Conservation (phyloP, 2,797 vertebrate species). For the Rhadinocentrus ornatus region DNA sequence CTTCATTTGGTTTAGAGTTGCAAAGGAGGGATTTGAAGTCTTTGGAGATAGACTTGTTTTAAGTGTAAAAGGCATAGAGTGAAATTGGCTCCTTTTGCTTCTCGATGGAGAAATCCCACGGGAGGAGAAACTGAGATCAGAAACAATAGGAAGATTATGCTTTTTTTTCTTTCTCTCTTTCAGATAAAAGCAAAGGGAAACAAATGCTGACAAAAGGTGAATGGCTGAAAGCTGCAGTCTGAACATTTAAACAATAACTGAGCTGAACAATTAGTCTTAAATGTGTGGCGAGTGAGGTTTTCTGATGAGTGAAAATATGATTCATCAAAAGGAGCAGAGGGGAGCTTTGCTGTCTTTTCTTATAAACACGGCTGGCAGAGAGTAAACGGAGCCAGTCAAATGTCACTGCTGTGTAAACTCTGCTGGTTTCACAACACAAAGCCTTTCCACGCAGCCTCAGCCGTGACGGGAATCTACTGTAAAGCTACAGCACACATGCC, state of each 20-base stretch:
- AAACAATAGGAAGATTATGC: conserved; percentile 74
- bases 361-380: conserved; percentile 44
- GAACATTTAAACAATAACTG: conserved; percentile 28
- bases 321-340: conserved; percentile 51
- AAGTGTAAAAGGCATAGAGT: conserved; percentile 69
- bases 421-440: conserved; percentile 41
- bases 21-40: conserved; percentile 72
- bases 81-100: conserved; percentile 64
- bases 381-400: conserved; percentile 64
- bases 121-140: conserved; percentile 60
- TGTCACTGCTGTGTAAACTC: conserved; percentile 55
- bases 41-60: conserved; percentile 73
- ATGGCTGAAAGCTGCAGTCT: conserved; percentile 46
- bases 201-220: conserved; percentile 66
- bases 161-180: conserved; percentile 20
- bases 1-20: conserved; percentile 73
- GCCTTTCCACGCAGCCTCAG: conserved; percentile 32
- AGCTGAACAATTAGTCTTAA: conserved; percentile 34
- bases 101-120: conserved; percentile 66
- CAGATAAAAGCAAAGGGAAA: conserved; percentile 63
- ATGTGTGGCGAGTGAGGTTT: conserved; percentile 39
- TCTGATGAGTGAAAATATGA: conserved; percentile 56
- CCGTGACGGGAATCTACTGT: conserved; percentile 23
- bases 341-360: conserved; percentile 39
- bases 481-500: conserved; percentile 5